Conservation (phyloP, 2,797 vertebrate species). For the Gambelia wislizenii region DNA sequence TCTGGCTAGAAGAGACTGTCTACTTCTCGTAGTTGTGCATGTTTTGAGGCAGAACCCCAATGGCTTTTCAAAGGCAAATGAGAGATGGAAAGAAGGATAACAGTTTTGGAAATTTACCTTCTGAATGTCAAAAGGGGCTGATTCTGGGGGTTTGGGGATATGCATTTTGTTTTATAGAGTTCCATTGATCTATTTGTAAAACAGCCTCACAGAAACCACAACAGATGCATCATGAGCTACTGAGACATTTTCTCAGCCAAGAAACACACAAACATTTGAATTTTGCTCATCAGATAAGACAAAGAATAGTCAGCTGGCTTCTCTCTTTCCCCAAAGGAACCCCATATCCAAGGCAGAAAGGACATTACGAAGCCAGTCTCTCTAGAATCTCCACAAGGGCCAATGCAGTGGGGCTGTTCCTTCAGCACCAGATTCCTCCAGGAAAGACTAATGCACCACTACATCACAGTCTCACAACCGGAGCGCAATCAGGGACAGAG, state of each 20-base stretch:
- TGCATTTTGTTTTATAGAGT: background rate
- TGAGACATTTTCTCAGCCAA: background rate
- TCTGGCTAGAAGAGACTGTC: background rate
- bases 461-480: no score
- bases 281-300: background rate
- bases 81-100: no score
- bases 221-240: no score
- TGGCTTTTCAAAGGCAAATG: background rate
- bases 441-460: no score
- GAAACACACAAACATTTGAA: background rate
- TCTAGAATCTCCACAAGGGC: no score
- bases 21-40: background rate
- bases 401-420: no score
- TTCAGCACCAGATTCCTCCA: background rate
- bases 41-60: background rate
- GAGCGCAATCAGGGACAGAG: background rate
- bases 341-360: no score
- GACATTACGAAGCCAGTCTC: no score
- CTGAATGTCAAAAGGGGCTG: background rate
- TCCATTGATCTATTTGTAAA: background rate
- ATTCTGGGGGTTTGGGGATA: background rate
- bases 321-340: no score
- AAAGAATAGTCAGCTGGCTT: background rate
- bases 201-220: no score
- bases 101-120: background rate